phyloP scores from a whole-genome alignment of 2,113 vertebrate species.

The Spizaetus ornatus region DNA sequence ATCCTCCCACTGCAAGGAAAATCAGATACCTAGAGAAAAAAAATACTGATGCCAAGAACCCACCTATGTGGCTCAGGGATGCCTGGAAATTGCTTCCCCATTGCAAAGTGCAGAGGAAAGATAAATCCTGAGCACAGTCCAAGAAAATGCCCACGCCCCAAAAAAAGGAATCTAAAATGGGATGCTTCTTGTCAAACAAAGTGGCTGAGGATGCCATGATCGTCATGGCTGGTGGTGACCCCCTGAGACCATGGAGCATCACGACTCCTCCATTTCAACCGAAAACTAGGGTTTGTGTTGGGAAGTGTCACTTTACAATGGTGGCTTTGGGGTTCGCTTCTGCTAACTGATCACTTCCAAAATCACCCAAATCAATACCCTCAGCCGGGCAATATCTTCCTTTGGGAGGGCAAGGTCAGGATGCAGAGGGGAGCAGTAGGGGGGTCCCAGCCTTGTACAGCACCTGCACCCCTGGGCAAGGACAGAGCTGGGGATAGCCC shows the following conservation, averaged over 20 bases:
- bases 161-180: not conserved
- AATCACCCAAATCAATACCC: not conserved
- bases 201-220: not conserved
- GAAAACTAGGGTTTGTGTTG: not conserved
- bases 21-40: not conserved
- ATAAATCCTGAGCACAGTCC: not conserved
- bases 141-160: not conserved
- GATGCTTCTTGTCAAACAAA: not conserved
- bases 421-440: not conserved
- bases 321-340: not conserved
- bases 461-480: not conserved
- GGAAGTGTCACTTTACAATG: rapidly evolving
- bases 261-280: not conserved
- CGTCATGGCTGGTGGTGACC: not conserved
- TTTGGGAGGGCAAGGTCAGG: not conserved
- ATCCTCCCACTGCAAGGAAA: rapidly evolving
- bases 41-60: not conserved
- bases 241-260: not conserved
- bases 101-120: not conserved
- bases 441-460: not conserved
- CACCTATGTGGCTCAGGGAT: rapidly evolving
- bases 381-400: not conserved
- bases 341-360: not conserved
- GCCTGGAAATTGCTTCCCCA: not conserved
- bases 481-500: not conserved